A percentile compares a stretch with the other conserved stretches of the same genome.
Conservation (phyloP, 2,888 invertebrate genomes). For the Mythimna ferrago region DNA sequence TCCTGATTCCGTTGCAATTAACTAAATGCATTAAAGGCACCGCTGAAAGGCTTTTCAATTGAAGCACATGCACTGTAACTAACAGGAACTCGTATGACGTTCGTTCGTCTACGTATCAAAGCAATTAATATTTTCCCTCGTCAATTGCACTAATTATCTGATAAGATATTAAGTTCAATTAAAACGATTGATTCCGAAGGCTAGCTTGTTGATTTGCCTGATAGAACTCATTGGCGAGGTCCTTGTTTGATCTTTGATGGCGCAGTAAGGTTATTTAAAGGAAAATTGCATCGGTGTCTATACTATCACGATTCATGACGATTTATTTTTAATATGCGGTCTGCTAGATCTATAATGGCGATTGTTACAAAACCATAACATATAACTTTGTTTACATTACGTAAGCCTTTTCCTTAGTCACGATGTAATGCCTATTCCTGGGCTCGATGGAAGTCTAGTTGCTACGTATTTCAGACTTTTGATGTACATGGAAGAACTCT, state of each 20-base stretch:
- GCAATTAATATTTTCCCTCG: constrained; percentile 57
- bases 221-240: constrained; percentile 47
- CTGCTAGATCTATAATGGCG: not conserved
- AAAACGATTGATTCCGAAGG: constrained; percentile 65
- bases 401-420: constrained; percentile 11
- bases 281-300: constrained; percentile 15
- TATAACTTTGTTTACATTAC: constrained; percentile 43
- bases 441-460: not conserved
- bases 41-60: constrained; percentile 39
- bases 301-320: not conserved
- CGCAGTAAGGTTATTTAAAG: constrained; percentile 8
- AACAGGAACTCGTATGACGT: constrained; percentile 14
- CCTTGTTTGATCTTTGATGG: constrained; percentile 40
- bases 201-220: constrained; percentile 59
- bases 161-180: constrained; percentile 65
- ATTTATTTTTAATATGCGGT: not conserved
- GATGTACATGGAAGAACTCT: constrained; percentile 12
- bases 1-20: constrained; percentile 19
- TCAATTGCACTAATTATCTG: constrained; percentile 59
- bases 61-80: constrained; percentile 16
- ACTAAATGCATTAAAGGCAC: constrained; percentile 30
- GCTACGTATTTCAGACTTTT: not conserved
- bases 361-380: constrained; percentile 14
- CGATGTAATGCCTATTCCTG: not conserved
- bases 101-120: constrained; percentile 47